These are phyloP conservation scores for Nixonia krombeini DNA, from an alignment of 1,140 invertebrate genomes.

Conservation along the genomic window DNA sequence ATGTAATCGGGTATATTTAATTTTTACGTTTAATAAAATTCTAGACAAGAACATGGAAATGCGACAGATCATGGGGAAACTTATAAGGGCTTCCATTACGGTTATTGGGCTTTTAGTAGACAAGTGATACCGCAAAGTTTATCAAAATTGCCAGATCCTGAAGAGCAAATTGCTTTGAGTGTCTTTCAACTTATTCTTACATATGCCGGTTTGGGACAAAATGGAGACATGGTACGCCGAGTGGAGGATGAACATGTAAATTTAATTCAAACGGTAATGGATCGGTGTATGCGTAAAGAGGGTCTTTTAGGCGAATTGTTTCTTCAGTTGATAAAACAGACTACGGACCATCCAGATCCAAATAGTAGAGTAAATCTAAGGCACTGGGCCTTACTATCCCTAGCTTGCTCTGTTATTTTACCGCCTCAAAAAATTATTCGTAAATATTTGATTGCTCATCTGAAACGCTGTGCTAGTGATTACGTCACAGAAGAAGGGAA, in stretches of 20 bases:
- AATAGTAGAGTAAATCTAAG: slow-evolving; percentile 89
- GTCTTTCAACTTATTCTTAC: slow-evolving; percentile 83
- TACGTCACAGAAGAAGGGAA: slow-evolving; percentile 94
- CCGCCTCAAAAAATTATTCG: slow-evolving; percentile 87
- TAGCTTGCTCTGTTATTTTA: slow-evolving; percentile 89
- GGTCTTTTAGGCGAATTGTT: slow-evolving; percentile 91
- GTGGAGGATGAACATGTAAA: slow-evolving; percentile 90
- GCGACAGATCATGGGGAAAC: slow-evolving; percentile 81
- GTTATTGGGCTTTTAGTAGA: slow-evolving; percentile 93
- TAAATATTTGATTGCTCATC: slow-evolving; percentile 91
- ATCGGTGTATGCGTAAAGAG: slow-evolving; percentile 91
- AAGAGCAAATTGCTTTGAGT: slow-evolving; percentile 88
- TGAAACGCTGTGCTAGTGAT: slow-evolving; percentile 90
- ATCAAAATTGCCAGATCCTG: slow-evolving; percentile 86
- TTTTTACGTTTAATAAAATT: not conserved
- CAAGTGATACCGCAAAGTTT: slow-evolving; percentile 85
- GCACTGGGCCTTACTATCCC: slow-evolving; percentile 93
- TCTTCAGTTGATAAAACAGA: slow-evolving; percentile 94
- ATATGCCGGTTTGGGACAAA: slow-evolving; percentile 87
- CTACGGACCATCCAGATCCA: slow-evolving; percentile 92
- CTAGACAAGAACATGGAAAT: slow-evolving; percentile 81
- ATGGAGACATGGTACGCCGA: slow-evolving; percentile 76
- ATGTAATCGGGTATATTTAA: too few species aligned
- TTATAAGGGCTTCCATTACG: slow-evolving; percentile 88
- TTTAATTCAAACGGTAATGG: slow-evolving; percentile 90